These are phyloP conservation scores for Gopherus evgoodei DNA, from an alignment of 2,113 vertebrate genomes.

Conservation along the genomic window DNA sequence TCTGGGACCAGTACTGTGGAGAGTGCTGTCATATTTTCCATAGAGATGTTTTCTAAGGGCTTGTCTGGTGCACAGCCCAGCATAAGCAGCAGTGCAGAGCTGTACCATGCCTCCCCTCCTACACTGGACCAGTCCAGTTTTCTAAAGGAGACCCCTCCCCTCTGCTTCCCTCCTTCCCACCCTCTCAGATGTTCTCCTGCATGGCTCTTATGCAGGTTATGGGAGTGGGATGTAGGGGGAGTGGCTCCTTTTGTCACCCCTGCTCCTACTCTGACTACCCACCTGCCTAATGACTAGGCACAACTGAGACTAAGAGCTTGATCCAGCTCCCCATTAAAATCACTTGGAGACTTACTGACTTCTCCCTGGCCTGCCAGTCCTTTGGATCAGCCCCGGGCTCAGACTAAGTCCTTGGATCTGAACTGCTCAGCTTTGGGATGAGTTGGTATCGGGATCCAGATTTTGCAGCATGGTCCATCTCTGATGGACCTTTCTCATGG, in stretches of 20 bases:
- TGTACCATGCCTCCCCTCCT: accelerated
- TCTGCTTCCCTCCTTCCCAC: accelerated
- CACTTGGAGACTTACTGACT: background rate
- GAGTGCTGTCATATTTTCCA: accelerated
- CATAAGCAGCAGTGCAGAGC: background rate
- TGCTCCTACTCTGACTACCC: background rate
- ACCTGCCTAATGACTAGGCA: background rate
- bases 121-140: accelerated
- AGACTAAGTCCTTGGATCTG: background rate
- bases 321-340: background rate
- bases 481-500: background rate
- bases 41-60: accelerated
- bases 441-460: background rate
- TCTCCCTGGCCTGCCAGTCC: background rate
- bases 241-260: accelerated
- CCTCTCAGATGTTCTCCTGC: background rate
- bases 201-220: background rate
- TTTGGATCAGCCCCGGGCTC: background rate
- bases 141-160: background rate
- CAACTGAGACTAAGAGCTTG: background rate
- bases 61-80: background rate
- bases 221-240: background rate
- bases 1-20: background rate
- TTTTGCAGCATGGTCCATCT: background rate
- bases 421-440: background rate